Conservation (phyloP, 2,888 invertebrate species). For the Platycnemis pennipes region DNA sequence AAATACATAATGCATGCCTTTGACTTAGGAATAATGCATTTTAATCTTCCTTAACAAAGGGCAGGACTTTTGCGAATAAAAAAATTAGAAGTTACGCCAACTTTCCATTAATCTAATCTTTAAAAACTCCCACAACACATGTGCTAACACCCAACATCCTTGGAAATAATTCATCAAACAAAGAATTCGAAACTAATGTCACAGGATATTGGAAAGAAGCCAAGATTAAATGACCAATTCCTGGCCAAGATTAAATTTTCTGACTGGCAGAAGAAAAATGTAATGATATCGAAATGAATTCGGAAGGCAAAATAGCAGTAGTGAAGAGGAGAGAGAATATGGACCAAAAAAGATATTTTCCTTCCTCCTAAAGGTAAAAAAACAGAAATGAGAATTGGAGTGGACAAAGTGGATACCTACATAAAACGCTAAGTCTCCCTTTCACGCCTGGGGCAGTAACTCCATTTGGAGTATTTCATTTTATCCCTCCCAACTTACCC, state of each 20-base stretch:
- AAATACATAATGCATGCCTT: neutral
- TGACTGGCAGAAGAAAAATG: neutral
- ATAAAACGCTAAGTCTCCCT: no score
- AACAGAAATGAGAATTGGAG: neutral
- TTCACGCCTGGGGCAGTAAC: no score
- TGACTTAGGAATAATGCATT: neutral
- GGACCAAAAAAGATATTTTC: neutral
- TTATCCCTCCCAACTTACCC: no score
- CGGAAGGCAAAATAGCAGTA: neutral
- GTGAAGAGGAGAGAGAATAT: neutral
- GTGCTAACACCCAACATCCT: neutral
- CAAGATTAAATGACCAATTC: no score
- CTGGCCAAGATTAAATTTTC: neutral
- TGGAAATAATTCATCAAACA: neutral
- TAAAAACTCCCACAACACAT: neutral
- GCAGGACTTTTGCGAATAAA: neutral
- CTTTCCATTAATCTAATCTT: neutral
- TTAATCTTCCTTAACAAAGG: neutral
- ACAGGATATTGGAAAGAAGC: neutral
- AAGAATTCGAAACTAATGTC: neutral
- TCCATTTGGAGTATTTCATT: no score
- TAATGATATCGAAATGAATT: neutral
- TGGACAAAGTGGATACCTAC: neutral
- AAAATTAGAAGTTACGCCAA: neutral
- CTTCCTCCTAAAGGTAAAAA: neutral